Conservation (phyloP, 2,113 vertebrate species). For the Tichodroma muraria region DNA sequence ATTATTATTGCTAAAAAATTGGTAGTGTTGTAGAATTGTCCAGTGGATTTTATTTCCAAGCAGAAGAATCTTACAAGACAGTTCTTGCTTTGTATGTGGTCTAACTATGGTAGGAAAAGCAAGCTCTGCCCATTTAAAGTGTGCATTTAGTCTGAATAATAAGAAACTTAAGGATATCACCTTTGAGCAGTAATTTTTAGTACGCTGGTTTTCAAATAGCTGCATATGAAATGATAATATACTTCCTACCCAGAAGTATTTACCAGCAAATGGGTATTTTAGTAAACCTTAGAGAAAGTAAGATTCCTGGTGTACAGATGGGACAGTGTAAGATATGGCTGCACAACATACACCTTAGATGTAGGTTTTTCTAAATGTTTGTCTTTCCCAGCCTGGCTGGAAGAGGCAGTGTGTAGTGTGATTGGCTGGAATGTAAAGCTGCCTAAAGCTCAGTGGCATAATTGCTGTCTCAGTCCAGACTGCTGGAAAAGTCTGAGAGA, state of each 20-base stretch:
- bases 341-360: background rate
- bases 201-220: background rate
- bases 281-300: background rate
- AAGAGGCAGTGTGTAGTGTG: background rate
- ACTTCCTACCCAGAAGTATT: background rate
- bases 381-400: background rate
- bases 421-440: background rate
- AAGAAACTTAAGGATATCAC: background rate
- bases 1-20: background rate
- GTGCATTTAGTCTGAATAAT: background rate
- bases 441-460: background rate
- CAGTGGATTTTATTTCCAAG: background rate
- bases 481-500: background rate
- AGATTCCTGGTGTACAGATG: background rate
- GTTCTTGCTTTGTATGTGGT: background rate
- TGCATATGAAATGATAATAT: background rate
- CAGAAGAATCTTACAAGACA: background rate
- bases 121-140: background rate
- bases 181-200: background rate
- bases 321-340: background rate
- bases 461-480: background rate
- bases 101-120: background rate
- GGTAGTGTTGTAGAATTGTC: background rate
- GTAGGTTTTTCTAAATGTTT: background rate
- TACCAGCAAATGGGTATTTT: background rate